A percentile compares a stretch with the other conserved stretches of the same genome.
Evolutionary conservation across 2,888 invertebrate species (phyloP).

Genomic region (Odontomyia ornata): DNA sequence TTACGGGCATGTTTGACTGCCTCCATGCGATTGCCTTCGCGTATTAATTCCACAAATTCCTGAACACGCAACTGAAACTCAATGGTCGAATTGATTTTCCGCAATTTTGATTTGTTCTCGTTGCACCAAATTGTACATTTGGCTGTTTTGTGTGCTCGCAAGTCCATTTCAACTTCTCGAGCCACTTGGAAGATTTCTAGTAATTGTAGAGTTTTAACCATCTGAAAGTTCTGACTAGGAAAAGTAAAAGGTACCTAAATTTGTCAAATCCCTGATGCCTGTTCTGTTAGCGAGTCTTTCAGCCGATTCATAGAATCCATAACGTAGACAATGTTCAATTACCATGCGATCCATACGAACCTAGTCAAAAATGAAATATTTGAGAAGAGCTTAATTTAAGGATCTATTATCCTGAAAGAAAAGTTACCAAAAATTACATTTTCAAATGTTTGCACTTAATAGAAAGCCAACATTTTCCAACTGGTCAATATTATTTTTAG

Average conservation of each 20-base stretch:
- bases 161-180: conserved; percentile 86
- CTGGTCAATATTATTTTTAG: no score
- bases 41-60: conserved; percentile 95
- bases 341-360: conserved; percentile 92
- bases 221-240: background rate
- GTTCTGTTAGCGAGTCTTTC: conserved; percentile 84
- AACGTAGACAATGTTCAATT: conserved; percentile 93
- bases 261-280: conserved; percentile 85
- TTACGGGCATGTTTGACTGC: conserved; percentile 96
- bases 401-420: no score
- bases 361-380: conserved; percentile 46
- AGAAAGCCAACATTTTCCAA: no score
- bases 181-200: conserved; percentile 86
- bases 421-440: no score
- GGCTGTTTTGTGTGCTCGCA: conserved; percentile 81
- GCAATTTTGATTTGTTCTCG: conserved; percentile 93
- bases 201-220: no score
- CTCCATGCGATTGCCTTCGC: conserved; percentile 83
- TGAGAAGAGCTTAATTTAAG: background rate
- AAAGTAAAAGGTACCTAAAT: conserved; percentile 73
- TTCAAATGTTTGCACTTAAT: no score
- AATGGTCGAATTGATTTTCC: conserved; percentile 93
- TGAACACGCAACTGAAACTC: conserved; percentile 86
- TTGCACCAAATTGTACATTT: conserved; percentile 96
- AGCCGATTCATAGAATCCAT: conserved; percentile 96